Conservation (phyloP, 1,140 invertebrate genomes). For the Pogonomyrmex californicus region DNA sequence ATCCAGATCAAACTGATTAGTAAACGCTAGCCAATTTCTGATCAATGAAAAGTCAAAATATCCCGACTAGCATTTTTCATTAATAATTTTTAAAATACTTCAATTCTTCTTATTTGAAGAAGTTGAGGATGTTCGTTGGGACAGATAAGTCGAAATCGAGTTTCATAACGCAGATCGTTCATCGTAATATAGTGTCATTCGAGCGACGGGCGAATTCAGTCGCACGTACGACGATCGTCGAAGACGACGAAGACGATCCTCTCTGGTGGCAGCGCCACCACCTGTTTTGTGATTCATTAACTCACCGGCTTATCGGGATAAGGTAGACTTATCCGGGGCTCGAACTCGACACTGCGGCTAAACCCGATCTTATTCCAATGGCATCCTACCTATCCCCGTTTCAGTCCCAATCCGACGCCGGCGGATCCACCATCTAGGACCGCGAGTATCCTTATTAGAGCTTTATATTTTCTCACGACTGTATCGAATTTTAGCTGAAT, state of each 20-base stretch:
- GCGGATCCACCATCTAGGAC: constrained; percentile 15
- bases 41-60: too few species aligned
- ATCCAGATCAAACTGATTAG: too few species aligned
- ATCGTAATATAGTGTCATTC: constrained; percentile 35
- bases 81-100: too few species aligned
- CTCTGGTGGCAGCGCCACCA: constrained; percentile 79
- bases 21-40: too few species aligned
- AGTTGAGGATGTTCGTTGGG: background rate
- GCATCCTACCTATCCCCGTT: constrained; percentile 84
- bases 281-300: constrained; percentile 88
- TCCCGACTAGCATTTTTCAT: too few species aligned
- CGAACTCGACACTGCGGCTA: constrained; percentile 86
- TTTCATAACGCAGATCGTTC: constrained; percentile 1
- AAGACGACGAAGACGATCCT: constrained; percentile 73
- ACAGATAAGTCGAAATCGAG: background rate
- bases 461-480: constrained; percentile 54
- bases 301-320: constrained; percentile 87
- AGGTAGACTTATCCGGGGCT: constrained; percentile 87
- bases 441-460: constrained; percentile 35
- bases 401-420: constrained; percentile 77
- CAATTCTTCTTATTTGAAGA: background rate
- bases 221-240: constrained; percentile 45
- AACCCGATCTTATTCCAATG: constrained; percentile 87
- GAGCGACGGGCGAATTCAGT: constrained; percentile 39
- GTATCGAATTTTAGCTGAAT: constrained; percentile 2